Conservation (phyloP, 1,140 invertebrate genomes). For the Gonatopus flavifemur region DNA sequence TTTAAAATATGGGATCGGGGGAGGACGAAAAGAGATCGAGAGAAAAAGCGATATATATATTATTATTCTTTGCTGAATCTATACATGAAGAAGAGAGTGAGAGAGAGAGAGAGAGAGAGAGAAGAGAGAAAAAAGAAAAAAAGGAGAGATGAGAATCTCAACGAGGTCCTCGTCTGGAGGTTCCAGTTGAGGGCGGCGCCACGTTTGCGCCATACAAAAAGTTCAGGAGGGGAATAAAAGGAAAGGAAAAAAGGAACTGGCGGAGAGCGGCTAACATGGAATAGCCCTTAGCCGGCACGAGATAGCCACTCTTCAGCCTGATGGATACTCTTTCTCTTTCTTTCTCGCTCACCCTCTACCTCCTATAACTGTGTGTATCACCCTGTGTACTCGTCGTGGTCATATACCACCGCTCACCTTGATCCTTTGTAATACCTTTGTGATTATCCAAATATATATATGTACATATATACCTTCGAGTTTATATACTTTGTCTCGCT, state of each 20-base stretch:
- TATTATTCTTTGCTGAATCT: no score
- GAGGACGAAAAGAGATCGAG: not conserved
- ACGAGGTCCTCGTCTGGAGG: no score
- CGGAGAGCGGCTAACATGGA: slow-evolving; percentile 56
- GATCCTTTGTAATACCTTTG: no score
- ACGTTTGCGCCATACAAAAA: slow-evolving; percentile 52
- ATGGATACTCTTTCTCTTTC: slow-evolving; percentile 40
- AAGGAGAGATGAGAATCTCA: not conserved
- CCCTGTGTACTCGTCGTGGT: no score
- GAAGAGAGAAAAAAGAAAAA: not conserved
- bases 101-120: not conserved
- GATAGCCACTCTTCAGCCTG: slow-evolving; percentile 54
- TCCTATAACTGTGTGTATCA: no score
- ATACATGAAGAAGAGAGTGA: not conserved
- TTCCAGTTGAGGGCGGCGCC: slow-evolving; percentile 53
- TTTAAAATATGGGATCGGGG: no score
- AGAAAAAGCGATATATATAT: no score
- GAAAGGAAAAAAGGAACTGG: slow-evolving; percentile 45
- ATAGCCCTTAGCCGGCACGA: slow-evolving; percentile 58
- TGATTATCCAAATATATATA: no score
- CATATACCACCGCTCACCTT: no score
- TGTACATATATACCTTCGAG: no score
- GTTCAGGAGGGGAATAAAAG: slow-evolving; percentile 37
- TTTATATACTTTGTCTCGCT: no score
- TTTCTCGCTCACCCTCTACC: slow-evolving; percentile 20